Conservation (phyloP, 2,888 invertebrate species). For the Ganaspis brasiliensis region DNA sequence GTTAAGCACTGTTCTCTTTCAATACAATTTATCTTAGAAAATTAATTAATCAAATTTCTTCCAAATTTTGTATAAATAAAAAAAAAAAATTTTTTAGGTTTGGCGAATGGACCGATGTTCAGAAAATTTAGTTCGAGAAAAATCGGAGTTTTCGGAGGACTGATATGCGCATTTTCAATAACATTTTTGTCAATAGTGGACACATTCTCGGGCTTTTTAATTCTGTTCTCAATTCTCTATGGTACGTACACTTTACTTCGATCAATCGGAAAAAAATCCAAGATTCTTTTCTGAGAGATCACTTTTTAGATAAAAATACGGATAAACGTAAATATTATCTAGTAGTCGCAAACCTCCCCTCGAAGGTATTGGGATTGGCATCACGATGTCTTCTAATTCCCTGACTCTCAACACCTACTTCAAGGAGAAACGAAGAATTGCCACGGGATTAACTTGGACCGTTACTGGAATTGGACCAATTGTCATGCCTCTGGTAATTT, state of each 20-base stretch:
- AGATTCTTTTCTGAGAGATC: conserved; percentile 43
- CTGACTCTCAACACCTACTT: conserved; percentile 89
- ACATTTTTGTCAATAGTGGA: conserved; percentile 84
- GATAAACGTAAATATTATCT: conserved; percentile 47
- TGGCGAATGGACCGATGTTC: conserved; percentile 88
- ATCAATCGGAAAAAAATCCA: conserved; percentile 44
- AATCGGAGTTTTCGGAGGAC: conserved; percentile 85
- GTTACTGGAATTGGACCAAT: conserved; percentile 88
- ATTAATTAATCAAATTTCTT: too few species aligned
- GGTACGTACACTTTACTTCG: conserved; percentile 80
- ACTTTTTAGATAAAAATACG: conserved; percentile 47
- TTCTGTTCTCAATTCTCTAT: conserved; percentile 86
- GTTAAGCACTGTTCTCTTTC: too few species aligned
- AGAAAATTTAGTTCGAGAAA: conserved; percentile 86
- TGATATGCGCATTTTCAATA: conserved; percentile 84
- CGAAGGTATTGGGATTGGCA: conserved; percentile 85
- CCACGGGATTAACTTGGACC: conserved; percentile 88
- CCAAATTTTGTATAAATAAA: too few species aligned
- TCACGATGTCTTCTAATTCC: conserved; percentile 86
- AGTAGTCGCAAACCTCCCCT: conserved; percentile 60
- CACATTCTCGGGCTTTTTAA: conserved; percentile 84
- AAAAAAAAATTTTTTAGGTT: conserved; percentile 81
- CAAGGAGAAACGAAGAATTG: conserved; percentile 86
- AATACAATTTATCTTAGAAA: too few species aligned
- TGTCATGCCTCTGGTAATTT: conserved; percentile 83